Conservation (phyloP, 2,888 invertebrate genomes). For the Parelbella ahira region DNA sequence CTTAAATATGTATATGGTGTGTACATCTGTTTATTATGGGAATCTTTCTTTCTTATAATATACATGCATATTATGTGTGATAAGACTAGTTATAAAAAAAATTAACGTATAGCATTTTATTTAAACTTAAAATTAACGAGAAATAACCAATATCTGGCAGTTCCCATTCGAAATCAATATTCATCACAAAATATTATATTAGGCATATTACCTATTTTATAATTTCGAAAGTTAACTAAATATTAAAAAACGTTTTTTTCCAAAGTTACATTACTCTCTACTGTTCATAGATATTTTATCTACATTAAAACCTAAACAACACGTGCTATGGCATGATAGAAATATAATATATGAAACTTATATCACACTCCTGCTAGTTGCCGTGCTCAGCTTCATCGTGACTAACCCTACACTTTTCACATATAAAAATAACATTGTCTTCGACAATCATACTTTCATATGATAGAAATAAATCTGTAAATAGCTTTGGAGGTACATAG, state of each 20-base stretch:
- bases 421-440: slow-evolving; percentile 77
- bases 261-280: slow-evolving; percentile 17
- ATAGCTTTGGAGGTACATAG: slow-evolving; percentile 79
- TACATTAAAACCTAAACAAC: slow-evolving; percentile 17
- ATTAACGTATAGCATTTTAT: too few relatives aligned
- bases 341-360: slow-evolving; percentile 33
- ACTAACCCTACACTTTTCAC: slow-evolving; percentile 52
- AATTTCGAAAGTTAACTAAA: slow-evolving; percentile 2
- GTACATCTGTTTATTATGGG: too few relatives aligned
- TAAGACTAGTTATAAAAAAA: too few relatives aligned
- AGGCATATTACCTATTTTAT: too few relatives aligned
- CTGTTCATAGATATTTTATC: slow-evolving; percentile 1
- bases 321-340: slow-evolving; percentile 19
- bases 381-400: slow-evolving; percentile 64
- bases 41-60: too few relatives aligned
- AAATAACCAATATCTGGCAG: too few relatives aligned
- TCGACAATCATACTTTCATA: slow-evolving; percentile 64
- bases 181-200: too few relatives aligned
- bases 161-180: too few relatives aligned
- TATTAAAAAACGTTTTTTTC: slow-evolving; percentile 11
- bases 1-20: too few relatives aligned
- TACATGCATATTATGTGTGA: too few relatives aligned
- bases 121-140: too few relatives aligned
- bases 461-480: slow-evolving; percentile 63
- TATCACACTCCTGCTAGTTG: slow-evolving; percentile 52